These are phyloP conservation scores for Cephus rjabovi DNA, from an alignment of 2,888 invertebrate species.

Conservation along the genomic window DNA sequence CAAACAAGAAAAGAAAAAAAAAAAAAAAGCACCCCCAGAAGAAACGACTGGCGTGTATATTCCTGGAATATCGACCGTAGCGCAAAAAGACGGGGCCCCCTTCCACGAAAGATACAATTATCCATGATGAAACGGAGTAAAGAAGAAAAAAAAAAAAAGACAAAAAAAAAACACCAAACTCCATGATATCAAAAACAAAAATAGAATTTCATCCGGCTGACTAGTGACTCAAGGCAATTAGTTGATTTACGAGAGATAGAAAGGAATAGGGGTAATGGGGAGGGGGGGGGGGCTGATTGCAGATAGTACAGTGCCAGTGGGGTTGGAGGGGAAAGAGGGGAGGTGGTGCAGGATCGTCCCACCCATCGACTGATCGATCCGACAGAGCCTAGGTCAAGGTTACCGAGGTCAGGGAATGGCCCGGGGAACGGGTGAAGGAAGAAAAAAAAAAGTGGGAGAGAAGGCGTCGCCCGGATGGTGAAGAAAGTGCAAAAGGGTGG, in stretches of 20 bases:
- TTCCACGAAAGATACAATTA: background rate
- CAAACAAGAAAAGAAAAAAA: background rate
- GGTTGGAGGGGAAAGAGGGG: background rate
- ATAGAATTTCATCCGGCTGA: background rate
- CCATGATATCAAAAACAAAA: background rate
- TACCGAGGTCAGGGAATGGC: slow-evolving; percentile 42
- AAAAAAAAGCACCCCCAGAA: background rate
- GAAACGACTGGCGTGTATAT: background rate
- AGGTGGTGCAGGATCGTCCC: background rate
- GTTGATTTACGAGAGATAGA: background rate
- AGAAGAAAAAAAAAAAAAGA: background rate
- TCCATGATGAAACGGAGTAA: background rate
- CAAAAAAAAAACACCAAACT: background rate
- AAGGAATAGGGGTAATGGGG: background rate
- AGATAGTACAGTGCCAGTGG: background rate
- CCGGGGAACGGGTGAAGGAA: background rate
- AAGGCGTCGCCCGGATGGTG: slow-evolving; percentile 18
- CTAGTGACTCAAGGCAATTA: background rate
- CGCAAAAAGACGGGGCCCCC: background rate
- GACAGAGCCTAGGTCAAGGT: slow-evolving; percentile 52
- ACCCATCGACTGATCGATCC: slow-evolving; percentile 36
- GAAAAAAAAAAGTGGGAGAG: slow-evolving; percentile 14
- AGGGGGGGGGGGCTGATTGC: background rate
- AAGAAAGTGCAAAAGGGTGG: slow-evolving; percentile 17
- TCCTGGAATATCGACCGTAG: background rate